A percentile compares a stretch with the other conserved stretches of the same genome.
phyloP scores from a whole-genome alignment of 2,797 vertebrate species.

The Amphiprion clarkii region DNA sequence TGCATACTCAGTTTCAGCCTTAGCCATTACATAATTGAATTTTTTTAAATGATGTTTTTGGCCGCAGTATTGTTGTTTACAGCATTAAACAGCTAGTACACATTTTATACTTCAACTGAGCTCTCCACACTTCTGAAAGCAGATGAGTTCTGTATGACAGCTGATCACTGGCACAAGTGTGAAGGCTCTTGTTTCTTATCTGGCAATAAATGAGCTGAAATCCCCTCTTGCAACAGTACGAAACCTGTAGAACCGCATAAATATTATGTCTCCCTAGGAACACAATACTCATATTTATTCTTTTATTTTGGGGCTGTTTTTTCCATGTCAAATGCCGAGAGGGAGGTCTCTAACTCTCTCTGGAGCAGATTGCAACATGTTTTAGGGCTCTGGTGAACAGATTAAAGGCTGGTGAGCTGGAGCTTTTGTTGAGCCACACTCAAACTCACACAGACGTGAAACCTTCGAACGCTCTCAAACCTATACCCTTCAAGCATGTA shows the following conservation, averaged over 20 bases:
- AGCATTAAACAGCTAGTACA: constrained; percentile 41
- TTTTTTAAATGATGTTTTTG: constrained; percentile 38
- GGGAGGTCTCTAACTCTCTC: constrained; percentile 69
- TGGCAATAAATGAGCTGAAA: constrained; percentile 71
- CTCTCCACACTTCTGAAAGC: constrained; percentile 47
- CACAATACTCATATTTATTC: constrained; percentile 83
- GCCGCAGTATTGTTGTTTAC: constrained; percentile 29
- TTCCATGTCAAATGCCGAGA: constrained; percentile 69
- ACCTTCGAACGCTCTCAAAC: constrained; percentile 52
- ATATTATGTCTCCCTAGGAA: constrained; percentile 87
- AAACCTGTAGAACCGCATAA: constrained; percentile 78
- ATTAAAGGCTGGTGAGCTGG: constrained; percentile 70
- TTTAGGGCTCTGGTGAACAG: constrained; percentile 77
- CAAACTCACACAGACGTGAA: constrained; percentile 39
- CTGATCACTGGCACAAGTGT: constrained; percentile 72
- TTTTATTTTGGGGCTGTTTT: constrained; percentile 75
- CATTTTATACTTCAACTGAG: constrained; percentile 63
- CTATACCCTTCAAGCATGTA: constrained; percentile 52
- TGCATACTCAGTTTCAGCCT: constrained; percentile 11
- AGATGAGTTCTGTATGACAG: constrained; percentile 66
- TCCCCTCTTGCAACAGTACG: constrained; percentile 70
- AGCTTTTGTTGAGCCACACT: constrained; percentile 55
- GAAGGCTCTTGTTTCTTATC: constrained; percentile 77
- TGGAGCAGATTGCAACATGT: constrained; percentile 79
- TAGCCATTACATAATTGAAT: constrained; percentile 43